Conservation (phyloP, 1,140 invertebrate species). For the Macrosteles quadrilineatus region DNA sequence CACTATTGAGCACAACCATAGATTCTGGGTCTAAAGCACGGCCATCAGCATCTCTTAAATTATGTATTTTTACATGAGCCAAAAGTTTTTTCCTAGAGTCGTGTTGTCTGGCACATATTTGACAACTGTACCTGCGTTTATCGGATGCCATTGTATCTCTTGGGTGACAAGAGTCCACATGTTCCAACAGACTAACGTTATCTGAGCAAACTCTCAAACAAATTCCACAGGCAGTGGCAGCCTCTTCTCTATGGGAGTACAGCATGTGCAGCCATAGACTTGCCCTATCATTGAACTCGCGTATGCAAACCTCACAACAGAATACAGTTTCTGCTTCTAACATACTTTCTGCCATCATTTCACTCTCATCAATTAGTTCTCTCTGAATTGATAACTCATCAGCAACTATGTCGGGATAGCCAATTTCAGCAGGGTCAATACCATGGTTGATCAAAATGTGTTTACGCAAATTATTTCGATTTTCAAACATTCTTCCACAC, state of each 20-base stretch:
- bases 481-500: slow-evolving; percentile 31
- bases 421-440: slow-evolving; percentile 47
- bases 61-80: slow-evolving; percentile 59
- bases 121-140: slow-evolving; percentile 45
- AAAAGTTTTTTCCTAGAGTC: slow-evolving; percentile 60
- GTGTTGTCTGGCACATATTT: slow-evolving; percentile 61
- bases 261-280: slow-evolving; percentile 60
- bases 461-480: slow-evolving; percentile 45
- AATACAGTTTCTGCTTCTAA: slow-evolving; percentile 50
- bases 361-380: slow-evolving; percentile 29
- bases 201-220: slow-evolving; percentile 58
- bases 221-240: slow-evolving; percentile 59
- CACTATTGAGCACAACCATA: slow-evolving; percentile 37
- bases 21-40: slow-evolving; percentile 53
- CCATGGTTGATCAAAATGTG: slow-evolving; percentile 54
- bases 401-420: background rate
- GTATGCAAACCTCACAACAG: slow-evolving; percentile 55
- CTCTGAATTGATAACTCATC: slow-evolving; percentile 19
- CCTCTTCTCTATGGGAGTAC: slow-evolving; percentile 57
- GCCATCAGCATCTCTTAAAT: slow-evolving; percentile 50
- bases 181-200: slow-evolving; percentile 54
- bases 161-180: slow-evolving; percentile 55
- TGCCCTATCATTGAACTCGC: slow-evolving; percentile 56
- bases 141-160: slow-evolving; percentile 38
- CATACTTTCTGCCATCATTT: slow-evolving; percentile 41